Percentiles rank a stretch among this genome's conserved stretches.
These are phyloP conservation scores for Ascaphus truei DNA, from an alignment of 2,113 vertebrate species.

Conservation along the genomic window DNA sequence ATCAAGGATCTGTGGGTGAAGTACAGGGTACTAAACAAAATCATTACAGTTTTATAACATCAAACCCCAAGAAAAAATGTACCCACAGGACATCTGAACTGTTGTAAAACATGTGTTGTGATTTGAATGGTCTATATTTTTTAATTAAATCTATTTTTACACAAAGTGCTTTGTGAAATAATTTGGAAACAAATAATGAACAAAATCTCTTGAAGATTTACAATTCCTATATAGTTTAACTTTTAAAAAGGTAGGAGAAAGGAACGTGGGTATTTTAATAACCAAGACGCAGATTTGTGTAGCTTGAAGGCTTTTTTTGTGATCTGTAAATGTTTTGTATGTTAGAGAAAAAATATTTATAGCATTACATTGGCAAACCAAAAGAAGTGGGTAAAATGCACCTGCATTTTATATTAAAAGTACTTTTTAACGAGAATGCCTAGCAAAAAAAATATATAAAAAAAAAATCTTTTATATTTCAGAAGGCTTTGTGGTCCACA, in stretches of 20 bases:
- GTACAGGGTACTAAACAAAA: slow-evolving; percentile 38
- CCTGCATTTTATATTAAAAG: slow-evolving; percentile 27
- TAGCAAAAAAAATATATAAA: not conserved
- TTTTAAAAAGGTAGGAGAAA: slow-evolving; percentile 43
- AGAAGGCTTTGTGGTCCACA: not conserved
- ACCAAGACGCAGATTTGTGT: slow-evolving; percentile 9
- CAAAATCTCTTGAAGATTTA: slow-evolving; percentile 41
- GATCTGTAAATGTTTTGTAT: slow-evolving; percentile 43
- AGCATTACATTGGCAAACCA: slow-evolving; percentile 25
- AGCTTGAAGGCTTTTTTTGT: slow-evolving; percentile 40
- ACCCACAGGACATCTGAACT: slow-evolving; percentile 32
- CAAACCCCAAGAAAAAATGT: slow-evolving; percentile 32
- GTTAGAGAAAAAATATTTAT: slow-evolving; percentile 42
- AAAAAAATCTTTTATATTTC: not conserved
- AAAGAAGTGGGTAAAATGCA: slow-evolving; percentile 40
- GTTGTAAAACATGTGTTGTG: slow-evolving; percentile 40
- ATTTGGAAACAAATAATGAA: slow-evolving; percentile 32
- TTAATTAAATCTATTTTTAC: slow-evolving; percentile 44
- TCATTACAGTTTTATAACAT: slow-evolving; percentile 12
- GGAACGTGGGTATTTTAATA: slow-evolving; percentile 40
- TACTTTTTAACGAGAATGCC: not conserved
- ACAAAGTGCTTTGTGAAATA: slow-evolving; percentile 38
- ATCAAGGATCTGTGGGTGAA: slow-evolving; percentile 19
- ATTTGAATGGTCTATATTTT: slow-evolving; percentile 41
- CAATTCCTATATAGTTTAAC: slow-evolving; percentile 21